A percentile compares a stretch with the other conserved stretches of the same genome.
Conservation (phyloP, 2,888 invertebrate species). For the Euclidia mi region DNA sequence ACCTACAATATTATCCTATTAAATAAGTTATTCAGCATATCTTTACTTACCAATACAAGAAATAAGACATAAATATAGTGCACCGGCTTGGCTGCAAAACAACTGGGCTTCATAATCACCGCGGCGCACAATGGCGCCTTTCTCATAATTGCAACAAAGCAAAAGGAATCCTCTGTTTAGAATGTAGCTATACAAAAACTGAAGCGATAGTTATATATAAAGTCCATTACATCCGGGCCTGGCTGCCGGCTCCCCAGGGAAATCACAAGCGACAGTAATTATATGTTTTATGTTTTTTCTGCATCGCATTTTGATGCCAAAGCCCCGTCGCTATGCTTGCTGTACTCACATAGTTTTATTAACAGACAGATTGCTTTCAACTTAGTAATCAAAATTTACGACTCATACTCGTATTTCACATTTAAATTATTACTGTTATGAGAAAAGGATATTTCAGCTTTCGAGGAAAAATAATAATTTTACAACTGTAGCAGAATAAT, state of each 20-base stretch:
- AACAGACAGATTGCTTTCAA: slow-evolving; percentile 11
- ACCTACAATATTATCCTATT: too few species aligned
- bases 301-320: slow-evolving; percentile 52
- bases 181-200: slow-evolving; percentile 32
- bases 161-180: slow-evolving; percentile 19
- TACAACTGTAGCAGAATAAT: not conserved
- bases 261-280: slow-evolving; percentile 81
- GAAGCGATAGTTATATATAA: slow-evolving; percentile 52
- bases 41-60: too few species aligned
- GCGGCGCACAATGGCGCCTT: not conserved
- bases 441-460: not conserved
- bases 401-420: slow-evolving; percentile 5
- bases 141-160: not conserved
- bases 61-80: too few species aligned
- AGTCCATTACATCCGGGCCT: slow-evolving; percentile 55
- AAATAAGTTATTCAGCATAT: too few species aligned
- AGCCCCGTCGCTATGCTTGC: slow-evolving; percentile 23
- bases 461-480: not conserved
- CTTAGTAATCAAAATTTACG: slow-evolving; percentile 19
- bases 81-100: too few species aligned
- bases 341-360: slow-evolving; percentile 22
- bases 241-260: slow-evolving; percentile 68
- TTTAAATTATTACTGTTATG: too few species aligned
- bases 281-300: slow-evolving; percentile 71
- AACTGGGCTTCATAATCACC: too few species aligned